Evolutionary conservation across 23 tunicate species (phyloP).

Genomic region (Ciona savignyi): DNA sequence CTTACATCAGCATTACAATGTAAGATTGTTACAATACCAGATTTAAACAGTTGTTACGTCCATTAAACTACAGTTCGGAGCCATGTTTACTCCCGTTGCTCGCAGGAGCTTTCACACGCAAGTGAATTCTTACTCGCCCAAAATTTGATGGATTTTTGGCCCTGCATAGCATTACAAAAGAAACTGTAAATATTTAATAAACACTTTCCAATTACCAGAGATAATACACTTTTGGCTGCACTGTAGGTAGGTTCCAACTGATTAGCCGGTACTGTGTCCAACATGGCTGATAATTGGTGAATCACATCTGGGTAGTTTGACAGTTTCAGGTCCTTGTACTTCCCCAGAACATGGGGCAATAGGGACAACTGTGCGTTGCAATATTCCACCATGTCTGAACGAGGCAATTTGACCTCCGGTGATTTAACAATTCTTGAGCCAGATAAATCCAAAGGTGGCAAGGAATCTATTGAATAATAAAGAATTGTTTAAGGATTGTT

Average conservation of each 20-base stretch:
- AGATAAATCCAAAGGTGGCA: background rate
- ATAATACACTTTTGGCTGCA: background rate
- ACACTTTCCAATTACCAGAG: background rate
- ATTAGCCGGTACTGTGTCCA: background rate
- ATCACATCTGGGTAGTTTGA: background rate
- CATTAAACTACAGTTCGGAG: too few relatives aligned
- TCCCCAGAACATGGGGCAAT: background rate
- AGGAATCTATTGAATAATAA: background rate
- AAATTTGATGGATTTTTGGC: too few relatives aligned
- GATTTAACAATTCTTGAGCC: background rate
- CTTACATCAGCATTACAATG: too few relatives aligned
- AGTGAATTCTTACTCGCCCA: too few relatives aligned
- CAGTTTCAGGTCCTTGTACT: background rate
- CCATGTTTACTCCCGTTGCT: too few relatives aligned
- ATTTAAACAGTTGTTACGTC: too few relatives aligned
- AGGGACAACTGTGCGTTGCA: background rate
- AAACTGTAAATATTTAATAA: background rate
- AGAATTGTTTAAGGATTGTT: too few relatives aligned
- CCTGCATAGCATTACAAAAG: background rate
- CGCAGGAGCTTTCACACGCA: too few relatives aligned
- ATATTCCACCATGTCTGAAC: background rate
- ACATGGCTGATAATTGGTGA: background rate
- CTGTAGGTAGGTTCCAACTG: background rate
- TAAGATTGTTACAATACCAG: too few relatives aligned
- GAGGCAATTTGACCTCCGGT: background rate